Evolutionary conservation across 2,888 invertebrate genomes (phyloP), one percentile per base, ranked within the genome.

Genomic region (Hydraecia micacea): DNA sequence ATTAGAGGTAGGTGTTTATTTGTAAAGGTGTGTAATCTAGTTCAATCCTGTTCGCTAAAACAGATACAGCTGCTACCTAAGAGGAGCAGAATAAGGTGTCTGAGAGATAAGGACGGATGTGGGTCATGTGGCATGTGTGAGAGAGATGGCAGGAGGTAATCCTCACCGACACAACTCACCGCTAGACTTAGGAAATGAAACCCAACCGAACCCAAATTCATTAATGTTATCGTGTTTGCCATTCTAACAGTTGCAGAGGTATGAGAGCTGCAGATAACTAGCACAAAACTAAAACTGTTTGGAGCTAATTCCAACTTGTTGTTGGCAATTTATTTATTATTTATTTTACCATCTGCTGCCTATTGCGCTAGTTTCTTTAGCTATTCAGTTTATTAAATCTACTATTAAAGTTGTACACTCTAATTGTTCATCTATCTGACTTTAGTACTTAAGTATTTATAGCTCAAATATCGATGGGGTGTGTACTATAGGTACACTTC

Each of bases 191-290:
- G 93, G 93, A 93, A 94, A 94, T 94, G 93, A 93, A 94, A 93
- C 92, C 92, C 91, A 92, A 90, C 92, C 91, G 91, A 94, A 94
- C 93, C 93, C 92, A 94, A 94, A 94, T 94, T 94, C 93, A 94
- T 94, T 94, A 94, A 92, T 93, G 93, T 93, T 93, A 94, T 94
- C 94, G 91, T 92, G 91, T 91, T 91, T 91, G 90, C 93, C 91
- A 92, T 93, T 91, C 93, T 89, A 89, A 91, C 88, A 88, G 88
- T 90, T 90, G 90, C 91, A 89, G 88, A 88, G 90, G 90, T 89
- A 90, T 90, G 89, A 88, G 90, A 90, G 87, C 83, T 90, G 88
- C 86, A 91, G 90, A 92, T 90, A 91, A 84, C 83, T 85, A 79
- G 77, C 58, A 77, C 78, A 55, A 68, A 86, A 87, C 86, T 89